Conservation (phyloP, 2,113 vertebrate genomes). For the Cyanocitta stelleri region DNA sequence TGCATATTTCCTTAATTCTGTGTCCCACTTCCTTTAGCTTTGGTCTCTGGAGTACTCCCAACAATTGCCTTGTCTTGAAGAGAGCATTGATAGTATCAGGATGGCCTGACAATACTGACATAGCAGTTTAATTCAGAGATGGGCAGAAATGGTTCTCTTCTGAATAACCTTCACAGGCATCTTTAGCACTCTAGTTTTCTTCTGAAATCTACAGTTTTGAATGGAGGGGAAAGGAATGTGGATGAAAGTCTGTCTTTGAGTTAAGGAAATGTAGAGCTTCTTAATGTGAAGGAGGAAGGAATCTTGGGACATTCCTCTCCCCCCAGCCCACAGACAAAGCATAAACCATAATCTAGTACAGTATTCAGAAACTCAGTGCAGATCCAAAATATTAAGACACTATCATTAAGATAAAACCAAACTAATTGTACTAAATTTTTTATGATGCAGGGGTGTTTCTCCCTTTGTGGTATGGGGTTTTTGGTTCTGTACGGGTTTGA, state of each 20-base stretch:
- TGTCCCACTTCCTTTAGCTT: background rate
- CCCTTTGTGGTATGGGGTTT: background rate
- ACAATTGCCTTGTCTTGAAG: background rate
- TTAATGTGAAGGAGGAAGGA: background rate
- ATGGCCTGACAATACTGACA: background rate
- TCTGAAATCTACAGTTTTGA: background rate
- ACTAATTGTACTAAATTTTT: background rate
- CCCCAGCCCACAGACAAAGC: background rate
- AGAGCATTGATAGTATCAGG: background rate
- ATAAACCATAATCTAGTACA: background rate
- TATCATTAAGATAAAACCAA: background rate
- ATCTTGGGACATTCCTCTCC: background rate
- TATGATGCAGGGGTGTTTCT: background rate
- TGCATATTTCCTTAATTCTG: fast-evolving
- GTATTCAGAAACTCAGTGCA: background rate
- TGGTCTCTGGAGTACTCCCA: background rate
- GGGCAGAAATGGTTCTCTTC: background rate
- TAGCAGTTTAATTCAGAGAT: background rate
- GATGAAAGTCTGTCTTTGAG: background rate
- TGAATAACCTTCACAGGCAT: background rate
- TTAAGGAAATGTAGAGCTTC: background rate
- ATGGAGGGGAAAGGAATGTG: background rate
- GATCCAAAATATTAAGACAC: background rate
- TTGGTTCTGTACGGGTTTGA: background rate
- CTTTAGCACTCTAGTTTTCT: background rate